Percentiles rank a stretch among this genome's conserved stretches.
Conservation (phyloP, 2,888 invertebrate species). For the Lamproptera curius region DNA sequence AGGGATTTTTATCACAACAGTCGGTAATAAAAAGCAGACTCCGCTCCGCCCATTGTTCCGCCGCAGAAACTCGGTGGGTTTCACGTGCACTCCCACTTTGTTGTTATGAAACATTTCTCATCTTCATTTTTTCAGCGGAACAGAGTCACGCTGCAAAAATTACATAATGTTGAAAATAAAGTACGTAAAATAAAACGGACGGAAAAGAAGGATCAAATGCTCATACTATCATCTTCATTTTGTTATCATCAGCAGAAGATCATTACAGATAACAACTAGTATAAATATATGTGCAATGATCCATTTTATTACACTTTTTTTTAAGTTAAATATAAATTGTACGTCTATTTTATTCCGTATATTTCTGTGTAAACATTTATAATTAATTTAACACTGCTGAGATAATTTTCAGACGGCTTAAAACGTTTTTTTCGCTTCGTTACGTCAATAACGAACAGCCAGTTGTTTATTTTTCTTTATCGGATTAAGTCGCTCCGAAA, state of each 20-base stretch:
- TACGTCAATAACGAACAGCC: constrained; percentile 7
- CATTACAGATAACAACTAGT: no score
- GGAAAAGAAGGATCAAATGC: no score
- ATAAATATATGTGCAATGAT: no score
- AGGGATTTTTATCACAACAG: constrained; percentile 19
- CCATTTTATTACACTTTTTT: no score
- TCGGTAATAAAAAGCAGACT: constrained; percentile 21
- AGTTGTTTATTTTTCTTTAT: constrained; percentile 5
- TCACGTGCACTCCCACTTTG: constrained; percentile 20
- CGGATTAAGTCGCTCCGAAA: neutral
- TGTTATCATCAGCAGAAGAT: no score
- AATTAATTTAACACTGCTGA: constrained; percentile 17
- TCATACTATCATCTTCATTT: no score
- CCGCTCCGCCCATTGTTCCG: constrained; percentile 18
- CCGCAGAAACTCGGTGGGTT: constrained; percentile 13
- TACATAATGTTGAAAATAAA: no score
- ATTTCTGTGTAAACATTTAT: constrained; percentile 5
- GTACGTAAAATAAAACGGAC: no score
- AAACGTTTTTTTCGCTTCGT: constrained; percentile 19
- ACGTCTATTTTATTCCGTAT: no score
- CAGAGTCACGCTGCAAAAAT: no score
- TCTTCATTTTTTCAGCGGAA: no score
- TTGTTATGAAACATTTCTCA: constrained; percentile 16
- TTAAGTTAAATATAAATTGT: no score
- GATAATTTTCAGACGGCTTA: constrained; percentile 6